Evolutionary conservation across 2,888 invertebrate species (phyloP), one percentile per base, ranked within the genome.

Genomic region (Eilema griseolum): DNA sequence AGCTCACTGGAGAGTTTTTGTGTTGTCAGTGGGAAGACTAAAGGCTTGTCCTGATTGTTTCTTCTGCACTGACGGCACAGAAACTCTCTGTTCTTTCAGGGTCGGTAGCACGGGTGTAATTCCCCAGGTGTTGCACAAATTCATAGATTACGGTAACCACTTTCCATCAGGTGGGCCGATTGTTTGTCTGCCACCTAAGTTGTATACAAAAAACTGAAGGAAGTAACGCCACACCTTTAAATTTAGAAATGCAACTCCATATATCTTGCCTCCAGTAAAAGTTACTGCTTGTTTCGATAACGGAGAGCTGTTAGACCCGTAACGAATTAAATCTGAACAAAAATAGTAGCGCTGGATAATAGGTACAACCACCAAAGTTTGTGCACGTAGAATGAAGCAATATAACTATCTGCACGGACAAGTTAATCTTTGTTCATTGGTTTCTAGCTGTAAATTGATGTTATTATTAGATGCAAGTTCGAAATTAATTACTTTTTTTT

Each of bases 251-350:
- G 0, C 23, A 61, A 20, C 14, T 24, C n/a, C 66, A 57, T 61
- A 64, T 60, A 61, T 66, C 10, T 66, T 67, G 23, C 31, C 52
- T 46, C 2, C 56, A 59, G 16, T 26, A 11, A 70, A 68, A 67
- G 24, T 73, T 67, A 71, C 28, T 37, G 65, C 33, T 41, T 14
- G 23, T 41, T 64, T 11, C 41, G 64, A n/a, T n/a, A 59, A 61
- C 20, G 3, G 14, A 12, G 23, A 60, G 61, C 64, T 67, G 61
- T 68, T 73, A n/a, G 24, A 23, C 14, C 61, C 41, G 62, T 41
- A 74, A 66, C 26, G 63, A 73, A 77, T 77, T 75, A 73, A 72
- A 73, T 73, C 64, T 23, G 3, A 56, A 63, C 61, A 66, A 79
- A 75, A 73, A 78, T 73, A 71, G 71, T 41, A 61, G 20, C 59